A percentile compares a stretch with the other conserved stretches of the same genome.
phyloP scores from a whole-genome alignment of 1,140 invertebrate species.

The Cotesia chilonis region DNA sequence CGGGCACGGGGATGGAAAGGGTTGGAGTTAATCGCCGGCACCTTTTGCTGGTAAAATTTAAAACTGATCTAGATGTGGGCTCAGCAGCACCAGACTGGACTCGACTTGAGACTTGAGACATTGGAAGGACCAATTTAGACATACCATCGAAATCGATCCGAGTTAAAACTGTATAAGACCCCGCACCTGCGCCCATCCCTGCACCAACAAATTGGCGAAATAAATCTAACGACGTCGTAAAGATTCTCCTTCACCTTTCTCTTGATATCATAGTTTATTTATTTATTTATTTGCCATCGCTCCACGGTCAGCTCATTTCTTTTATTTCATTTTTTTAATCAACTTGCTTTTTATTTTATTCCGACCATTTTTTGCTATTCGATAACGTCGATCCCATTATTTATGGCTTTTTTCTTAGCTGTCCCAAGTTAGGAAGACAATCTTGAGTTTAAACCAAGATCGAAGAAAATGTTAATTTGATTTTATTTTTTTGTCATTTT shows the following conservation, averaged over 20 bases:
- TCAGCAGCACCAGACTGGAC: conserved; percentile 28
- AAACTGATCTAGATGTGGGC: conserved; percentile 50
- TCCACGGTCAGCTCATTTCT: conserved; percentile 17
- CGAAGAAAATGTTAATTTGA: no score
- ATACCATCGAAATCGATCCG: conserved; percentile 50
- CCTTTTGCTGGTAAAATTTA: conserved; percentile 30
- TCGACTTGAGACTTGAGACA: conserved; percentile 28
- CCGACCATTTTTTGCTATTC: conserved; percentile 3
- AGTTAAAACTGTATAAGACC: conserved; percentile 11
- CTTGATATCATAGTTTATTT: conserved; percentile 11
- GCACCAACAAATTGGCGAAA: conserved; percentile 60
- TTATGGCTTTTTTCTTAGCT: no score
- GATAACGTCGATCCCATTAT: conserved; percentile 25
- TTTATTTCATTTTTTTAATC: conserved; percentile 15
- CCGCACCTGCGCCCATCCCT: conserved; percentile 45
- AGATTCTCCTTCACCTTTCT: conserved; percentile 30
- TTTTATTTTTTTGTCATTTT: no score
- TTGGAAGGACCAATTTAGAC: conserved; percentile 57
- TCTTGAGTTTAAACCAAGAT: no score
- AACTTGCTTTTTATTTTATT: conserved; percentile 21
- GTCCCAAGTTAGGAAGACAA: no score
- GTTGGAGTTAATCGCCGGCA: conserved; percentile 31
- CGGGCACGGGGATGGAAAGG: no score
- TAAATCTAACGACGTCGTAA: conserved; percentile 53
- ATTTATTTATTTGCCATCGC: conserved; percentile 24